Base-by-base conservation (phyloP, 2,888 invertebrate genomes). In the Lochmaea crataegi region DNA sequence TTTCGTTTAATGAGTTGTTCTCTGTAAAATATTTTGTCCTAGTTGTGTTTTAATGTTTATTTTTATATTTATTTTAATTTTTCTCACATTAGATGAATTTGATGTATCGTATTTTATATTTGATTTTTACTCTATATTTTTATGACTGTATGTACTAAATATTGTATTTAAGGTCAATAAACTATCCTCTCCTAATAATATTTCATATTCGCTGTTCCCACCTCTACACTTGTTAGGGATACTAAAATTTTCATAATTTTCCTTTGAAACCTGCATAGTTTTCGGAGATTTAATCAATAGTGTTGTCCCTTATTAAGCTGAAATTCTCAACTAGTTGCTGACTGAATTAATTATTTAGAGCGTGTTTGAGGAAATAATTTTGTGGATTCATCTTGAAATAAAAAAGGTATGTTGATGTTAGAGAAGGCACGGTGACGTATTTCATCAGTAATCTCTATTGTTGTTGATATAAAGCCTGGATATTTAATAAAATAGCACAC, bases 311-410 rank as follows among this genome's bases (percentile, higher is more conserved):
- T 32, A 38, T 66, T 32, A 56, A 38, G 57, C 7, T 22, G 56
- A 66, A 66, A 66, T 38, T 56, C 18, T 66, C 56, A 38, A 22
- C 56, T 53, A 22, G 66, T 41, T 57, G 16, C 18, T 42, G 12
- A 66, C 41, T 45, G 7, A 66, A 66, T 66, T 66, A 66, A 66
- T 66, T 66, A 66, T 66, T 66, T 2, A 66, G 41, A 38, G 42
- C 51, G 41, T 66, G 66, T 66, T 66, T 48, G 14, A 18, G 16
- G 32, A 18, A 56, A 41, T 11, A n/a, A 26, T 32, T n/a, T 9
- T 38, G 56, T 38, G 18, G 41, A 42, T 18, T 6, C 56, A 12
- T 56, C 26, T 66, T 65, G 38, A n/a, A 7, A 42, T 11, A 42
- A 42, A 42, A 42, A 42, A 42, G 11, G 12, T 45, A 2, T 45